phyloP scores from a whole-genome alignment of 2,113 vertebrate genomes.

The Nothocercus nigrocapillus region DNA sequence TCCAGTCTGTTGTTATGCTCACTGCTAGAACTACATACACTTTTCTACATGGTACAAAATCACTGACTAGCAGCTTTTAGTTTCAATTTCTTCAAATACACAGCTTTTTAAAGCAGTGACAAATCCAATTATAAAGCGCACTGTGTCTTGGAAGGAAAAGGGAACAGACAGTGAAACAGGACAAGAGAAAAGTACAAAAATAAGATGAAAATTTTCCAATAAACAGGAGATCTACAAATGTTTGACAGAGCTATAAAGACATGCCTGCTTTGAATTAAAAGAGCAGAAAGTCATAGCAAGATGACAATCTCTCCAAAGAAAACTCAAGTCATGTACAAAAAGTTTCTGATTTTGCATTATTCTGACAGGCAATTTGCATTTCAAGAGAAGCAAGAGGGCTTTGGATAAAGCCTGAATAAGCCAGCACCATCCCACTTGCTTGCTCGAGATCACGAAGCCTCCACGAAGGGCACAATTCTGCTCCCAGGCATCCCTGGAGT shows the following conservation, averaged over 20 bases:
- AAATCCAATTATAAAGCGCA: background rate
- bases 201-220: background rate
- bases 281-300: background rate
- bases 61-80: background rate
- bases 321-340: background rate
- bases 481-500: background rate
- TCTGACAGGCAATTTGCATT: background rate
- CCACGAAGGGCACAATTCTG: background rate
- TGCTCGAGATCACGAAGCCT: background rate
- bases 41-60: background rate
- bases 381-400: background rate
- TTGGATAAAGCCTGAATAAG: background rate
- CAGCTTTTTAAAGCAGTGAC: background rate
- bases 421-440: background rate
- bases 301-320: background rate
- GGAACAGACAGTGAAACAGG: background rate
- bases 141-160: background rate
- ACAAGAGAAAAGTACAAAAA: background rate
- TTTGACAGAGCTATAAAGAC: background rate
- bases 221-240: background rate
- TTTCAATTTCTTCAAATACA: background rate
- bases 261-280: background rate
- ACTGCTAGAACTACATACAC: background rate
- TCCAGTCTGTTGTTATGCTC: background rate
- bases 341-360: background rate